These are phyloP conservation scores for Drosophila gunungcola DNA, from an alignment of 1,140 invertebrate species.

Conservation along the genomic window DNA sequence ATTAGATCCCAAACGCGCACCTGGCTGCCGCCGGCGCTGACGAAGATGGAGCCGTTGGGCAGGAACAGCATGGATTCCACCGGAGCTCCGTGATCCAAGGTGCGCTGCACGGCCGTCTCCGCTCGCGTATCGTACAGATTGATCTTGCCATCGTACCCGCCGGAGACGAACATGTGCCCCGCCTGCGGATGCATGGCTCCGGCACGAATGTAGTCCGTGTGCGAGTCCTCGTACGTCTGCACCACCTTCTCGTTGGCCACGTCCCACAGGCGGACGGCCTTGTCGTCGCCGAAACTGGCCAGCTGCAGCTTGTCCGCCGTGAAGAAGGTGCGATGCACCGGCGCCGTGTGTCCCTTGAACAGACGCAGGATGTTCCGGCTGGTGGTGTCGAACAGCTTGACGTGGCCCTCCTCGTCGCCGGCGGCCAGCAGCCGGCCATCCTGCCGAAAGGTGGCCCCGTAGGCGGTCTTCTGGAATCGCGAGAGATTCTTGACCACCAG, in stretches of 20 bases:
- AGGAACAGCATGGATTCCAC: conserved; percentile 96
- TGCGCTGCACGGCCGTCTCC: conserved; percentile 88
- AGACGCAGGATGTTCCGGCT: conserved; percentile 91
- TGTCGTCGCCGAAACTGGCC: conserved; percentile 97
- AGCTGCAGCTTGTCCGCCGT: conserved; percentile 91
- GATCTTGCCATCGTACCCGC: conserved; percentile 96
- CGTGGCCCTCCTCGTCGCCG: conserved; percentile 94
- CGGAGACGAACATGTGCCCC: conserved; percentile 92
- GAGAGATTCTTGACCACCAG: conserved; percentile 93
- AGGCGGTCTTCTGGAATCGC: conserved; percentile 93
- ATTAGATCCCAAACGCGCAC: conserved; percentile 97
- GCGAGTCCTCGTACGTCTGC: conserved; percentile 88
- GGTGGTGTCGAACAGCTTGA: conserved; percentile 95
- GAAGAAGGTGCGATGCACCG: conserved; percentile 94
- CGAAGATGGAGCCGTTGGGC: conserved; percentile 94
- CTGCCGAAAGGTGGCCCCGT: conserved; percentile 93
- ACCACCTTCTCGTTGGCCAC: conserved; percentile 92
- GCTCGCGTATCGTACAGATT: conserved; percentile 95
- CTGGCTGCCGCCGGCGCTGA: conserved; percentile 96
- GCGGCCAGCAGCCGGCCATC: conserved; percentile 94
- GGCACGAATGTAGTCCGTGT: conserved; percentile 93
- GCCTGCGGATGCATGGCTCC: conserved; percentile 92
- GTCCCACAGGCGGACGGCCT: conserved; percentile 95
- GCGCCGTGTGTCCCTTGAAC: conserved; percentile 86
- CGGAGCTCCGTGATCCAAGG: conserved; percentile 94